Conservation (phyloP, 1,140 invertebrate genomes). For the Sipha flava region DNA sequence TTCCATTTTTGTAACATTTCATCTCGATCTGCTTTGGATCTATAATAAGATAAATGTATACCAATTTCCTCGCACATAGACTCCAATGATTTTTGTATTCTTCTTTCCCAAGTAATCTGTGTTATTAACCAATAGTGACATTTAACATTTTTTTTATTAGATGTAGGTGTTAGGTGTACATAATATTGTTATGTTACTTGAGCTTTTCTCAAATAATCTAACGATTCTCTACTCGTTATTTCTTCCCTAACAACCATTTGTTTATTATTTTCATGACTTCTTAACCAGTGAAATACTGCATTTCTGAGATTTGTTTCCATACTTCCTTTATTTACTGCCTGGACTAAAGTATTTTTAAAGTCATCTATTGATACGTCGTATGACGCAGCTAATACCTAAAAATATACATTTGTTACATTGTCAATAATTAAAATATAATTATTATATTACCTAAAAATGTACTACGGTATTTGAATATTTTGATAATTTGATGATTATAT, state of each 20-base stretch:
- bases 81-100: conserved; percentile 88
- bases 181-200: conserved; percentile 46
- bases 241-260: conserved; percentile 34
- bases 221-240: conserved; percentile 43
- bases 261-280: conserved; percentile 43
- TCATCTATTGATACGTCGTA: conserved; percentile 61
- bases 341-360: conserved; percentile 64
- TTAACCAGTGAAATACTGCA: conserved; percentile 70
- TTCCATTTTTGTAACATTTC: conserved; percentile 81
- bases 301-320: conserved; percentile 72
- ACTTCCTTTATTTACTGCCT: conserved; percentile 62
- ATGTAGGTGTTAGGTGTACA: neutral
- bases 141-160: neutral
- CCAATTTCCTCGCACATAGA: conserved; percentile 87
- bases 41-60: conserved; percentile 63
- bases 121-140: neutral
- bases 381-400: conserved; percentile 63
- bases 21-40: conserved; percentile 68
- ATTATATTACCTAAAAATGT: too few relatives aligned
- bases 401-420: conserved; percentile 34
- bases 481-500: too few relatives aligned
- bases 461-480: too few relatives aligned
- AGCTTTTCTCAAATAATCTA: conserved; percentile 65
- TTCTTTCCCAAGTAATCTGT: conserved; percentile 79
- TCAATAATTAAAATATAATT: too few relatives aligned